These are phyloP conservation scores for Tauraco erythrolophus DNA, from an alignment of 2,113 vertebrate genomes.

Conservation along the genomic window DNA sequence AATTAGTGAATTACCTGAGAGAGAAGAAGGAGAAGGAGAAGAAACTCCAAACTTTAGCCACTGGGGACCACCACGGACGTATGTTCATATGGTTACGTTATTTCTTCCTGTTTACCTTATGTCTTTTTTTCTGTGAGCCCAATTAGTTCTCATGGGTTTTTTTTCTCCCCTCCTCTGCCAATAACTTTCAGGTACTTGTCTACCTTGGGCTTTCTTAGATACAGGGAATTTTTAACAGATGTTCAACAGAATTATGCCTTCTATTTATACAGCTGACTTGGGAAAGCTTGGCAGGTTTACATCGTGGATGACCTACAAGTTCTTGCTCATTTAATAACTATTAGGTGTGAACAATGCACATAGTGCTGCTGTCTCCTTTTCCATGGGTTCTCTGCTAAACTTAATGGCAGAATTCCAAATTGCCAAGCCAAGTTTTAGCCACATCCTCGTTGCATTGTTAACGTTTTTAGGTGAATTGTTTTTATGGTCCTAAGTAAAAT, in stretches of 20 bases:
- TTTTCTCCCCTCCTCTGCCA: background rate
- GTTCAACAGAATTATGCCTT: conserved; percentile 27
- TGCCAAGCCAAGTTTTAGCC: background rate
- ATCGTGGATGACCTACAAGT: conserved; percentile 24
- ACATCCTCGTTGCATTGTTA: conserved; percentile 1
- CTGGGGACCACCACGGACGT: conserved; percentile 93
- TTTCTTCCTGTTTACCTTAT: background rate
- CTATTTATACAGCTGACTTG: conserved; percentile 48
- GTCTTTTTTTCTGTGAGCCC: background rate
- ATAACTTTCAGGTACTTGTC: conserved; percentile 1
- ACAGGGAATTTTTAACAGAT: conserved; percentile 44
- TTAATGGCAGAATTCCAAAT: background rate
- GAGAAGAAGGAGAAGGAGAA: conserved; percentile 97
- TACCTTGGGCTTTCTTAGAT: conserved; percentile 28
- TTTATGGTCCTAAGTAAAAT: background rate
- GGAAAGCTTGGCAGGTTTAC: background rate
- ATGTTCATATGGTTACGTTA: conserved; percentile 14
- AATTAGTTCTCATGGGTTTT: background rate
- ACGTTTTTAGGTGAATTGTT: conserved; percentile 14
- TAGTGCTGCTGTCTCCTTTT: conserved; percentile 6
- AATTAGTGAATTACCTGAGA: conserved; percentile 90
- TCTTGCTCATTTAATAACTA: conserved; percentile 36
- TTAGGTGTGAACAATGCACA: conserved; percentile 42
- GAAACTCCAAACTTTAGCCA: conserved; percentile 95
- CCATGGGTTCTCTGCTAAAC: background rate